Conservation (phyloP, 2,888 invertebrate species). For the Monopis laevigella region DNA sequence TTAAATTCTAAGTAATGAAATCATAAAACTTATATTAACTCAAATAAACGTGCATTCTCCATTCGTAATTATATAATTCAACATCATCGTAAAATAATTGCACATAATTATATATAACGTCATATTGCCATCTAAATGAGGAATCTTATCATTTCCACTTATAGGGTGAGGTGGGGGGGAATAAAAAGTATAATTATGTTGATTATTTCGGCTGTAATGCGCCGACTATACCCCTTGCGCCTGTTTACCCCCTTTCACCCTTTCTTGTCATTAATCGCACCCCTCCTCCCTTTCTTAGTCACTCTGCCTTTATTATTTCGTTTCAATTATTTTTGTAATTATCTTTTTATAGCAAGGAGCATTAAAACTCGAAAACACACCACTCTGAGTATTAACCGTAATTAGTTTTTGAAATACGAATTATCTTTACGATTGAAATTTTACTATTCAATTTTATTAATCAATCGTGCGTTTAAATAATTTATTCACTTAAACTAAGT, state of each 20-base stretch:
- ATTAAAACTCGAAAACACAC: slow-evolving; percentile 65
- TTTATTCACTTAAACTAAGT: too few species aligned
- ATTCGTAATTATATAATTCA: slow-evolving; percentile 3
- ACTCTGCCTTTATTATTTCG: slow-evolving; percentile 57
- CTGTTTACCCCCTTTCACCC: slow-evolving; percentile 18
- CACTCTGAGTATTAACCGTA: slow-evolving; percentile 58
- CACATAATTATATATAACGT: slow-evolving; percentile 28
- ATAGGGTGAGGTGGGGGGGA: slow-evolving; percentile 44
- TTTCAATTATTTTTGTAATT: slow-evolving; percentile 68
- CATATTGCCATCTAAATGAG: slow-evolving; percentile 29
- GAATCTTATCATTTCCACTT: slow-evolving; percentile 49
- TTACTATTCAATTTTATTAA: too few species aligned
- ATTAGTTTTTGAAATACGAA: slow-evolving; percentile 57
- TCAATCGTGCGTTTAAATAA: too few species aligned
- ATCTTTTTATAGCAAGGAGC: slow-evolving; percentile 63
- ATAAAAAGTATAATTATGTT: slow-evolving; percentile 66
- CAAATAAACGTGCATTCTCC: slow-evolving; percentile 6
- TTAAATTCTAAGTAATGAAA: not conserved
- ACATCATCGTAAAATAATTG: slow-evolving; percentile 20
- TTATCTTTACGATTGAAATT: too few species aligned
- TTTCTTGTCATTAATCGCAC: slow-evolving; percentile 52
- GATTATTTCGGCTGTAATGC: slow-evolving; percentile 66
- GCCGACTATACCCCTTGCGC: slow-evolving; percentile 47
- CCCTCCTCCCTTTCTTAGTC: slow-evolving; percentile 32
- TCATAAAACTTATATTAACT: slow-evolving; percentile 1